Evolutionary conservation across 2,797 vertebrate species (phyloP), one percentile per base, ranked within the genome.

Genomic region (Hydrolagus colliei): DNA sequence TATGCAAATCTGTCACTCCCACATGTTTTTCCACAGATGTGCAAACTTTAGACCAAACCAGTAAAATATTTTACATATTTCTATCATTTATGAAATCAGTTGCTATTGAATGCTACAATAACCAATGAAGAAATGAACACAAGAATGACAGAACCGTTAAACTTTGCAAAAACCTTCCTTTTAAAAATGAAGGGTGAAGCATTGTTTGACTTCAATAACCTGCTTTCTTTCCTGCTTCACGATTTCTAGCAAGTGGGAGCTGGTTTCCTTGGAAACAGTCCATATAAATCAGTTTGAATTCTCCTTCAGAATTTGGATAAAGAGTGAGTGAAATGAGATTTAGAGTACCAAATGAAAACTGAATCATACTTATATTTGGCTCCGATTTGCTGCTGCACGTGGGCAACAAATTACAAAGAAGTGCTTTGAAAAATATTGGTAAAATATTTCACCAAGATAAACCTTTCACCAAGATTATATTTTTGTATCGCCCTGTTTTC

Each of bases 141-240:
- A n/a, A 77, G 2, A 0, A n/a, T 16, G 41, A 61, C 9, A n/a
- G 65, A 10, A 18, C 32, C 41, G 20, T 68, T 32, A 68, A 11
- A 67, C 41, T 71, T 84, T 63, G 18, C 8, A 82, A 16, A 14
- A n/a, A n/a, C 4, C 22, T 65, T 14, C 61, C 65, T 65, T 14
- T 63, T 27, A 32, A 35, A 27, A 68, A 71, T n/a, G 32, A n/a
- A 67, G 16, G 32, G 35, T 68, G 20, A 68, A 84, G 32, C 1
- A 79, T 65, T 22, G 68, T 68, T 68, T 35, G 32, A 84, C 63
- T 84, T 77, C 75, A 77, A 61, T 9, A 77, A 7, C 52, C 75
- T 61, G 75, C 9, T 22, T 77, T 77, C 9, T 22, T 77, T 77
- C 20, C 75, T 61, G 52, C 20, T 20, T 77, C 20, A 74, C 41